These are phyloP conservation scores for Neogobius melanostomus DNA, from an alignment of 2,113 vertebrate genomes.

Conservation along the genomic window DNA sequence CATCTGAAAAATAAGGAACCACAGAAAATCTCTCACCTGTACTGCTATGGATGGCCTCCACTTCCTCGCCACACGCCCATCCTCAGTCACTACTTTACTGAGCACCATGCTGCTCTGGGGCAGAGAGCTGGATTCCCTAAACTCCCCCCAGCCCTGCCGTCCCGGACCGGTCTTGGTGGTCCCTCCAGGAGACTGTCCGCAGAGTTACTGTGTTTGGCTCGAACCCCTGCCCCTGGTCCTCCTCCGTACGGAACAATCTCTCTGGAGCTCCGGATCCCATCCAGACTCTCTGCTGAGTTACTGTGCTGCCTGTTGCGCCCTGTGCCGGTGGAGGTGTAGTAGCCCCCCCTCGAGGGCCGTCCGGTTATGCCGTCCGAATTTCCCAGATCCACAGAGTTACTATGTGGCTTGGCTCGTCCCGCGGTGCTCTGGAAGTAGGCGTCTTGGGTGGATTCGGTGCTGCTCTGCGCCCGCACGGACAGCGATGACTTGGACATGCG, in stretches of 20 bases:
- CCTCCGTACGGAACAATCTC: slow-evolving; percentile 71
- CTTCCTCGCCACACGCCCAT: slow-evolving; percentile 85
- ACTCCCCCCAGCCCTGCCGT: slow-evolving; percentile 62
- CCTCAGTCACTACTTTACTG: slow-evolving; percentile 87
- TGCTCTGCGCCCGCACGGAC: slow-evolving; percentile 96
- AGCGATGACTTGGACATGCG: slow-evolving; percentile 96
- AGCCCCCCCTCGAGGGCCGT: slow-evolving; percentile 69
- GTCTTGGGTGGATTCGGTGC: slow-evolving; percentile 95
- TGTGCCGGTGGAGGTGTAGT: slow-evolving; percentile 60
- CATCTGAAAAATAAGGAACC: background rate
- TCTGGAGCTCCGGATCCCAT: slow-evolving; percentile 60
- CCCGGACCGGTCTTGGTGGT: slow-evolving; percentile 58
- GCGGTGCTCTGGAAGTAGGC: slow-evolving; percentile 84
- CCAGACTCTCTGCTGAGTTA: slow-evolving; percentile 78
- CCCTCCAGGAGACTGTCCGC: slow-evolving; percentile 79
- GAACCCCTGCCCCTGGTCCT: slow-evolving; percentile 70
- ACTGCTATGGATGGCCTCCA: slow-evolving; percentile 96
- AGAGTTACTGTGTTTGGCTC: slow-evolving; percentile 79
- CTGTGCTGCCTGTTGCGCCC: slow-evolving; percentile 72
- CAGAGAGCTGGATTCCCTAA: slow-evolving; percentile 76
- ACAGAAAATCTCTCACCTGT: slow-evolving; percentile 79
- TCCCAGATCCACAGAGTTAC: slow-evolving; percentile 90
- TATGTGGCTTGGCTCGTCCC: slow-evolving; percentile 83
- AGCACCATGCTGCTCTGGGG: slow-evolving; percentile 82
- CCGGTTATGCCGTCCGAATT: slow-evolving; percentile 66